phyloP scores from a whole-genome alignment of 2,113 vertebrate genomes.

The Scopus umbretta region DNA sequence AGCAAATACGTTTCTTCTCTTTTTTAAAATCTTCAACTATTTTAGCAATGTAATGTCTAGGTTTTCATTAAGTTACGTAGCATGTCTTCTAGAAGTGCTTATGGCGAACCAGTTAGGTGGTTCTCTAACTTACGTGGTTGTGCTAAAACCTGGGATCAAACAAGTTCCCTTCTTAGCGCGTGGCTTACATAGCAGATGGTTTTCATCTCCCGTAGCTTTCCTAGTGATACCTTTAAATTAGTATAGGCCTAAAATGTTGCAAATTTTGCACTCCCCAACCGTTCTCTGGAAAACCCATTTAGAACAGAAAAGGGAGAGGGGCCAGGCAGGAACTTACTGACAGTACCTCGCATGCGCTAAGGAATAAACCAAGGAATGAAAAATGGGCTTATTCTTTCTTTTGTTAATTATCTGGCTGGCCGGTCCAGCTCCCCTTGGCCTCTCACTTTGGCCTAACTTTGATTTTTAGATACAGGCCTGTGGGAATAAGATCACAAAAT shows the following conservation, averaged over 20 bases:
- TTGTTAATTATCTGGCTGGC: neutral
- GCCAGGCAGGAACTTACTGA: neutral
- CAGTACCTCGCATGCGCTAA: neutral
- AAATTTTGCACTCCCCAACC: neutral
- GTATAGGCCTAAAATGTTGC: neutral
- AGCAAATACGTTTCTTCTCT: neutral
- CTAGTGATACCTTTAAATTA: slow-evolving; percentile 1
- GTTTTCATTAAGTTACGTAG: neutral
- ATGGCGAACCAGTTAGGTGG: neutral
- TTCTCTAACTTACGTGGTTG: neutral
- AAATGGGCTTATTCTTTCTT: neutral
- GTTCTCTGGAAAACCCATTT: neutral
- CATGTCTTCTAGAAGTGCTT: neutral
- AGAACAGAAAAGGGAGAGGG: neutral
- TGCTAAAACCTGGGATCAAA: neutral
- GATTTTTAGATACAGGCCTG: neutral
- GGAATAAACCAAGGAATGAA: neutral
- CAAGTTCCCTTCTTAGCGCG: neutral
- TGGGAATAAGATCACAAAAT: neutral
- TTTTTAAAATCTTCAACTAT: neutral
- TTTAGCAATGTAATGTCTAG: neutral
- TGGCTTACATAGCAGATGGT: neutral
- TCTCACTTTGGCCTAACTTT: neutral
- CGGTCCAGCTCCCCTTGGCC: neutral
- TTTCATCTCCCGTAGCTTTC: neutral